These are phyloP conservation scores for Dendronephthya gigantea DNA, from an alignment of 64 coral and sea anemone genomes.

Conservation along the genomic window DNA sequence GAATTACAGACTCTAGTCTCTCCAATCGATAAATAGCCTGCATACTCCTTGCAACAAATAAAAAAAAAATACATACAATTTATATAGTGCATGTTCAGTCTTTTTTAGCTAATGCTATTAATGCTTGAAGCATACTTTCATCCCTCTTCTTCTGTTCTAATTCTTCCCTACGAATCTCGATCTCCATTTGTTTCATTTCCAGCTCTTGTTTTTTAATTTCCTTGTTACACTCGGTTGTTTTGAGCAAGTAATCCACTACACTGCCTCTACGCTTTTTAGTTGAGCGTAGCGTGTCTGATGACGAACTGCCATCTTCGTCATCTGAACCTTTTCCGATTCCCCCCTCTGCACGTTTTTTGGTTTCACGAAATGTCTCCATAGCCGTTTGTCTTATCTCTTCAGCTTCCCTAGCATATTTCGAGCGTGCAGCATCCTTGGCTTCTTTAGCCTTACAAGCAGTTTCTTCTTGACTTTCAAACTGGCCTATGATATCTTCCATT, in stretches of 20 bases:
- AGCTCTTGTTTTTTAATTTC: background rate
- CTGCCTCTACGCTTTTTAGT: background rate
- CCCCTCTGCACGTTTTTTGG: background rate
- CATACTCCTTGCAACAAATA: too few relatives aligned
- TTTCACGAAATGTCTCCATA: background rate
- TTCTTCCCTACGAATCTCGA: background rate
- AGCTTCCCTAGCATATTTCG: background rate
- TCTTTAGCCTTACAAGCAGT: background rate
- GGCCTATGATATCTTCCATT: background rate
- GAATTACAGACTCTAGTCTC: too few relatives aligned
- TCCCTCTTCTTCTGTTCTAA: background rate
- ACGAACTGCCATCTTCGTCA: background rate
- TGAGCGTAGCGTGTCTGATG: background rate
- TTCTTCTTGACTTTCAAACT: background rate
- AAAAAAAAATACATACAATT: too few relatives aligned
- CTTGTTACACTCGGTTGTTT: background rate
- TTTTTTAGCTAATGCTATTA: background rate
- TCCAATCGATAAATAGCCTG: too few relatives aligned
- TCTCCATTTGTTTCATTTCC: background rate
- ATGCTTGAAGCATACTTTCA: background rate
- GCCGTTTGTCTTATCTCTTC: background rate
- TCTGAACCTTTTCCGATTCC: background rate
- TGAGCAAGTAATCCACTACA: background rate
- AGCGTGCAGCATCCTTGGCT: background rate
- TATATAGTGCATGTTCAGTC: background rate